A percentile compares a stretch with the other conserved stretches of the same genome.
These are phyloP conservation scores for Phalanger gymnotis DNA, from an alignment of 2,797 vertebrate species.

Conservation along the genomic window DNA sequence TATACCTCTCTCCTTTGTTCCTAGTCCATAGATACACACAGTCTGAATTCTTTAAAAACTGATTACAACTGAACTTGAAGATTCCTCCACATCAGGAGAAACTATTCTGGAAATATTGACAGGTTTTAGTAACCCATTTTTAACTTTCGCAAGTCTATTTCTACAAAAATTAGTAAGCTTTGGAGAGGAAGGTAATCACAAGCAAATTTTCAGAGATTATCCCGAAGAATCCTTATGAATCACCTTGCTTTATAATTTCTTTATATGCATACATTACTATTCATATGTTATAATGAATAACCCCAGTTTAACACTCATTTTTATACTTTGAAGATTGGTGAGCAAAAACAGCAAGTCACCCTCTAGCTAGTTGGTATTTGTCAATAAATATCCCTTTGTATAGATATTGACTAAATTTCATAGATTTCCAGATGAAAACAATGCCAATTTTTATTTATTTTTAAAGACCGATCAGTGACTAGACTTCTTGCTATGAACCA, in stretches of 20 bases:
- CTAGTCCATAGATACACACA: neutral
- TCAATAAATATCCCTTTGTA: conserved; percentile 83
- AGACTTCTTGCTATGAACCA: conserved; percentile 38
- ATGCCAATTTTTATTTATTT: conserved; percentile 66
- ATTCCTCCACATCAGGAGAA: conserved; percentile 26
- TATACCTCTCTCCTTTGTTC: conserved; percentile 27
- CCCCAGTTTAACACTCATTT: conserved; percentile 68
- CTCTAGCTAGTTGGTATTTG: conserved; percentile 85
- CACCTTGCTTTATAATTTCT: conserved; percentile 7
- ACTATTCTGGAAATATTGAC: conserved; percentile 3
- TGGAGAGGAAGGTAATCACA: conserved; percentile 13
- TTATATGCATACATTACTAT: conserved; percentile 29
- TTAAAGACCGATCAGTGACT: conserved; percentile 49
- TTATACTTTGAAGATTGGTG: conserved; percentile 77
- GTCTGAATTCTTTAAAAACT: neutral
- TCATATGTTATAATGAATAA: conserved; percentile 72
- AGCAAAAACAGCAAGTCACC: conserved; percentile 81
- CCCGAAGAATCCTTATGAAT: neutral
- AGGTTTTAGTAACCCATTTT: conserved; percentile 44
- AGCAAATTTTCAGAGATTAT: conserved; percentile 21
- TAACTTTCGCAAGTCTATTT: conserved; percentile 42
- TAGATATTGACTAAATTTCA: conserved; percentile 82
- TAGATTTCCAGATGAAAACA: conserved; percentile 68
- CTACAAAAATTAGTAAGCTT: conserved; percentile 29
- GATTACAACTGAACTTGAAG: neutral